A percentile compares a stretch with the other conserved stretches of the same genome.
Conservation (phyloP, 1,140 invertebrate species). For the Neodiprion fabricii region DNA sequence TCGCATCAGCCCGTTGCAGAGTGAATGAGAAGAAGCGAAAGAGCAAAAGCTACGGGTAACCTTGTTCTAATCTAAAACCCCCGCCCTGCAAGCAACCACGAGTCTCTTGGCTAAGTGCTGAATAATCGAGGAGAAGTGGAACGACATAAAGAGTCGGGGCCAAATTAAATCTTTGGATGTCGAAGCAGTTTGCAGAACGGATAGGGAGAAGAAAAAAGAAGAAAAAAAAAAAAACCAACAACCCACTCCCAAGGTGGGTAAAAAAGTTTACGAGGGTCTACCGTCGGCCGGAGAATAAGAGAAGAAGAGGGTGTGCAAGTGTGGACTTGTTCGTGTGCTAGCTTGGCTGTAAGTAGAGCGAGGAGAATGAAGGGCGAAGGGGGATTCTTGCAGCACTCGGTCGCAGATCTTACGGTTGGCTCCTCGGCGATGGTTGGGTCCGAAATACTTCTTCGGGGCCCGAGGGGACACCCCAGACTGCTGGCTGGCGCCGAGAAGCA, state of each 20-base stretch:
- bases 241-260: constrained; percentile 1
- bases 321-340: constrained; percentile 22
- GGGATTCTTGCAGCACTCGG: constrained; percentile 29
- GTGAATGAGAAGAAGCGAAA: too few relatives aligned
- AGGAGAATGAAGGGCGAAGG: constrained; percentile 12
- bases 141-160: constrained; percentile 22
- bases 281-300: constrained; percentile 35
- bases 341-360: constrained; percentile 20
- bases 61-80: too few relatives aligned
- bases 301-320: constrained; percentile 11
- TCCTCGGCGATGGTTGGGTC: constrained; percentile 8
- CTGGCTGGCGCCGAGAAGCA: constrained; percentile 2
- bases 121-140: constrained; percentile 6
- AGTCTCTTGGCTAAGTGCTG: neutral
- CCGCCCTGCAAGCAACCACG: too few relatives aligned
- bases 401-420: neutral
- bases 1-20: too few relatives aligned
- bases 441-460: constrained; percentile 22
- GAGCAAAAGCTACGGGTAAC: too few relatives aligned
- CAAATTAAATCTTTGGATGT: constrained; percentile 47
- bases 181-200: constrained; percentile 33
- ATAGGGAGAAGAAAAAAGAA: constrained; percentile 37
- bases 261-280: constrained; percentile 52
- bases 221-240: neutral
- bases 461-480: constrained; percentile 8